A percentile compares a stretch with the other conserved stretches of the same genome.
phyloP scores from a whole-genome alignment of 2,888 invertebrate genomes.

The Volucella zonaria region DNA sequence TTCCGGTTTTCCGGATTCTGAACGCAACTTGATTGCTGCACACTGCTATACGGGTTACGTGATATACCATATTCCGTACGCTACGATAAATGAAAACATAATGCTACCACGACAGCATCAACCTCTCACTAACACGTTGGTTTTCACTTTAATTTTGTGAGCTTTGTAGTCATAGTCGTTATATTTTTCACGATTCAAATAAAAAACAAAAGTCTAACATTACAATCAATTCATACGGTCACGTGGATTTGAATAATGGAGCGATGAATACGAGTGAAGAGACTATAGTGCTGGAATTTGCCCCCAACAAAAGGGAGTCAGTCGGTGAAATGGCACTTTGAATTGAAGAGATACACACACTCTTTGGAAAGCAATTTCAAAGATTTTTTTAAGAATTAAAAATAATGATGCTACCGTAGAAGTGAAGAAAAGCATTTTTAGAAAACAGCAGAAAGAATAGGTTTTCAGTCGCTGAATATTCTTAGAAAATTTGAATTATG shows the following conservation, averaged over 20 bases:
- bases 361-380: no score
- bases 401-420: no score
- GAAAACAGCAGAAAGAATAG: no score
- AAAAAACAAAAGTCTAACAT: conserved; percentile 30
- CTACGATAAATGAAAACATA: not conserved
- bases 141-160: conserved; percentile 48
- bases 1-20: conserved; percentile 82
- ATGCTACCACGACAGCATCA: not conserved
- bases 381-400: no score
- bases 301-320: not conserved
- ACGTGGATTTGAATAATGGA: conserved; percentile 49
- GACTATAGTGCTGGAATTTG: not conserved
- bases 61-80: not conserved
- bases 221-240: conserved; percentile 53
- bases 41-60: conserved; percentile 32
- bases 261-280: not conserved
- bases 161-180: conserved; percentile 51
- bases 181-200: conserved; percentile 63
- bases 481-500: no score
- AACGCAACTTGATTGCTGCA: conserved; percentile 80
- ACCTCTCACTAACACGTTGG: conserved; percentile 1
- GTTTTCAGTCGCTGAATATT: no score
- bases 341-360: not conserved
- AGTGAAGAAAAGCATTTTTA: no score
- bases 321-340: not conserved